These are phyloP conservation scores for Monochamus alternatus DNA, from an alignment of 2,888 invertebrate species.

Conservation along the genomic window DNA sequence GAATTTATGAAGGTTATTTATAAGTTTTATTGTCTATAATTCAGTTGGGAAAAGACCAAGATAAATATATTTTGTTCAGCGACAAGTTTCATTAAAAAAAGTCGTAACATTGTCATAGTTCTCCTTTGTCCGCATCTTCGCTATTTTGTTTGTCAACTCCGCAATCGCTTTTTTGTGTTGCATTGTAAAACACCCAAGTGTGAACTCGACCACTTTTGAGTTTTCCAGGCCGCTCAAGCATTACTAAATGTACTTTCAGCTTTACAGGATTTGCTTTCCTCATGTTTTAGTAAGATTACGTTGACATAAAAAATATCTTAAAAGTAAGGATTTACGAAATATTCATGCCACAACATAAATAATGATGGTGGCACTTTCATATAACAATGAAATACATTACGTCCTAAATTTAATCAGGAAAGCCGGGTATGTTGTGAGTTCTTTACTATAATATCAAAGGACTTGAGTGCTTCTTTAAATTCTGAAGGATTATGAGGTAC, in stretches of 20 bases:
- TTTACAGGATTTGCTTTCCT: slow-evolving; percentile 8
- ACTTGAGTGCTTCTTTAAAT: too few relatives aligned
- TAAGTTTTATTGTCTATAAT: slow-evolving; percentile 14
- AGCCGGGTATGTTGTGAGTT: too few relatives aligned
- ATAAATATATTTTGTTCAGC: slow-evolving; percentile 26
- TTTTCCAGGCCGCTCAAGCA: slow-evolving; percentile 10
- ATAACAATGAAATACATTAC: too few relatives aligned
- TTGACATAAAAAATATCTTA: slow-evolving; percentile 12
- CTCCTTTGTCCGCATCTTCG: slow-evolving; percentile 1
- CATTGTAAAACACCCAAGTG: slow-evolving; percentile 30
- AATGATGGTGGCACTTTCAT: too few relatives aligned
- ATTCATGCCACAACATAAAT: not conserved
- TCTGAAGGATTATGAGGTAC: too few relatives aligned
- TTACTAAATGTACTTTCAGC: slow-evolving; percentile 22
- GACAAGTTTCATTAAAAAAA: slow-evolving; percentile 18
- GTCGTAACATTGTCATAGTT: slow-evolving; percentile 18
- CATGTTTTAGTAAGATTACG: slow-evolving; percentile 18
- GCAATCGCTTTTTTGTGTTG: slow-evolving; percentile 30
- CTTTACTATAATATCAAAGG: too few relatives aligned
- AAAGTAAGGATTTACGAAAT: not conserved
- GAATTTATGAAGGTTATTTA: slow-evolving; percentile 1
- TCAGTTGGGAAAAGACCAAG: not conserved
- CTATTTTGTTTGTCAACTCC: slow-evolving; percentile 30
- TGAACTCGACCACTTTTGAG: slow-evolving; percentile 24
- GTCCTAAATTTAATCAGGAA: too few relatives aligned